Base-by-base conservation (phyloP, 2,113 vertebrate species). In the Mesembrinibis cayennensis region DNA sequence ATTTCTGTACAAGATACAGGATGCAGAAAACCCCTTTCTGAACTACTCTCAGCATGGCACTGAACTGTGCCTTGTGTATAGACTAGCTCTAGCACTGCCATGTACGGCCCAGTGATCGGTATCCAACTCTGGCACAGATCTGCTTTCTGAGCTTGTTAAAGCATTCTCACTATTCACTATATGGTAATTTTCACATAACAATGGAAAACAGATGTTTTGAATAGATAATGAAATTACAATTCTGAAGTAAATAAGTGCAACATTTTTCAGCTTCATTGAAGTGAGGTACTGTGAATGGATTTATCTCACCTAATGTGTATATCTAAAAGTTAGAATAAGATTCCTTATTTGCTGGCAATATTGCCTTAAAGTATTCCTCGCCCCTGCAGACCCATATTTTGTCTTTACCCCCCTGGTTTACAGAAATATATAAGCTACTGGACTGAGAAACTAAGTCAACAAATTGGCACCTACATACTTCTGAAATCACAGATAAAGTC, bases 161-260 rank as follows among this genome's bases (percentile, higher is more conserved):
- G 18, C 17, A 34, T 52, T 91, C 83, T 83, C 1, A 1, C 30
- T 52, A 59, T 52, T 38, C 26, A 20, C 19, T 87, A 3, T 36
- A 76, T 10, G 21, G 56, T 72, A 89, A 87, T 89, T 95, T 96
- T 87, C 49, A 59, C 44, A 61, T 71, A 79, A 80, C 52, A 90
- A 45, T 58, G 69, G 34, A 90, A 94, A 76, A 72, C 49, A 83
- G 89, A 91, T 89, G 52, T 82, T 95, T 96, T 76, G 53, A 72
- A 63, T 49, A 77, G 70, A 79, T 93, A 85, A 93, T 61, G 15
- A 76, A 82, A 93, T 77, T 82, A 82, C 32, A 93, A 5, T 82
- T 77, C 34, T 85, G 70, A 91, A 87, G 49, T 89, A 93, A 96
- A 50, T 80, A 93, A 79, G 26, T 86, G 53, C 10, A 94, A 47